phyloP scores from a whole-genome alignment of 2,888 invertebrate genomes.

The Zootermopsis nevadensis region DNA sequence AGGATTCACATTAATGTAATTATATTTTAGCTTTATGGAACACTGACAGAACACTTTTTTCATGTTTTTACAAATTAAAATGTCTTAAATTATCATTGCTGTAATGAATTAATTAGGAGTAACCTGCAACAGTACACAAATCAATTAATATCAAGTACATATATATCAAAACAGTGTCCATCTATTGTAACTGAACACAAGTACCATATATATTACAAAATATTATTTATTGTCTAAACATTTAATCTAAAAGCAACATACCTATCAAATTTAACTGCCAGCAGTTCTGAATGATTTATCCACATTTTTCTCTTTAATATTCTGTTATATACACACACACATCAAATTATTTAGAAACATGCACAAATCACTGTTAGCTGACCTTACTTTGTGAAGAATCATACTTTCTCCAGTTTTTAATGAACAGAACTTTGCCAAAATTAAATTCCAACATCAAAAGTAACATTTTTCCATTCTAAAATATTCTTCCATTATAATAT shows the following conservation, averaged over 20 bases:
- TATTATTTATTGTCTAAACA: neutral
- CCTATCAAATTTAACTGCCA: neutral
- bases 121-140: neutral
- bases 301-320: neutral
- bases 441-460: neutral
- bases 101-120: neutral
- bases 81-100: neutral
- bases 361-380: neutral
- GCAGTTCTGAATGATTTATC: neutral
- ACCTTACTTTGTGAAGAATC: neutral
- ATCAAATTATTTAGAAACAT: slow-evolving; percentile 1
- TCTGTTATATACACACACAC: neutral
- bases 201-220: neutral
- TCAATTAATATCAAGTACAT: neutral
- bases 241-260: neutral
- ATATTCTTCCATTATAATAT: neutral
- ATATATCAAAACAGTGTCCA: neutral
- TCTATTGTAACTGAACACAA: neutral
- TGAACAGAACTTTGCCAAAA: neutral
- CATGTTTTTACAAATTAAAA: neutral
- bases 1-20: neutral
- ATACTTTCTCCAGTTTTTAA: neutral
- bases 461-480: neutral
- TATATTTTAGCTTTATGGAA: neutral
- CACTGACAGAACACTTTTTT: neutral